phyloP scores from a whole-genome alignment of 2,888 invertebrate species.

The Cephus runcator region DNA sequence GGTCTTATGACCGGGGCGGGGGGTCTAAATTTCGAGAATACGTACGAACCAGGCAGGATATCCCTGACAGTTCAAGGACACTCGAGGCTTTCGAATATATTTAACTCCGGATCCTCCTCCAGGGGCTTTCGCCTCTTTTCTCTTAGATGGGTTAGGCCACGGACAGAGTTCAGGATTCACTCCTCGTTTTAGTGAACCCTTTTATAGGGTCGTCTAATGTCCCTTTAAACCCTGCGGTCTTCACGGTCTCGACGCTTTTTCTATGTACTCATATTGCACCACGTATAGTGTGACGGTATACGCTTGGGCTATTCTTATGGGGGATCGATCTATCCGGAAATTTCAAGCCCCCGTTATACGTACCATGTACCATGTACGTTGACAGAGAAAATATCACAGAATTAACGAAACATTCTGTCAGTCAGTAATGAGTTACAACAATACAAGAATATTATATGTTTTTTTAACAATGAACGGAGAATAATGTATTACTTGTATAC shows the following conservation, averaged over 20 bases:
- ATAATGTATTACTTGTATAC: neutral
- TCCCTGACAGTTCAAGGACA: neutral
- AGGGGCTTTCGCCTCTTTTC: neutral
- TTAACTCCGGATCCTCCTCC: neutral
- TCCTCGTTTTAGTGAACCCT: conserved; percentile 17
- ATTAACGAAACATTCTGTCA: neutral
- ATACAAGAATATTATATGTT: neutral
- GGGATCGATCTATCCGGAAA: neutral
- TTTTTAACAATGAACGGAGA: neutral
- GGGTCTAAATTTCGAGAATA: neutral
- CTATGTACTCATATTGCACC: neutral
- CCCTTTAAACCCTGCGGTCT: neutral
- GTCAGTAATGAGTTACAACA: neutral
- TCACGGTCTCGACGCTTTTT: neutral
- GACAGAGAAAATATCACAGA: neutral
- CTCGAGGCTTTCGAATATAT: neutral
- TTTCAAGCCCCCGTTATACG: neutral
- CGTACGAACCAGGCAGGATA: neutral
- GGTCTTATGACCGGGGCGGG: too few relatives aligned
- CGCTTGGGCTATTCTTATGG: neutral
- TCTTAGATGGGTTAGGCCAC: neutral
- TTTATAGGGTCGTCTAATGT: conserved; percentile 14
- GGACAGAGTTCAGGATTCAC: conserved; percentile 2
- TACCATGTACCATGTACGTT: neutral
- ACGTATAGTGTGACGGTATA: neutral